Evolutionary conservation across 2,113 vertebrate genomes (phyloP).

Genomic region (Thunnus maccoyii): DNA sequence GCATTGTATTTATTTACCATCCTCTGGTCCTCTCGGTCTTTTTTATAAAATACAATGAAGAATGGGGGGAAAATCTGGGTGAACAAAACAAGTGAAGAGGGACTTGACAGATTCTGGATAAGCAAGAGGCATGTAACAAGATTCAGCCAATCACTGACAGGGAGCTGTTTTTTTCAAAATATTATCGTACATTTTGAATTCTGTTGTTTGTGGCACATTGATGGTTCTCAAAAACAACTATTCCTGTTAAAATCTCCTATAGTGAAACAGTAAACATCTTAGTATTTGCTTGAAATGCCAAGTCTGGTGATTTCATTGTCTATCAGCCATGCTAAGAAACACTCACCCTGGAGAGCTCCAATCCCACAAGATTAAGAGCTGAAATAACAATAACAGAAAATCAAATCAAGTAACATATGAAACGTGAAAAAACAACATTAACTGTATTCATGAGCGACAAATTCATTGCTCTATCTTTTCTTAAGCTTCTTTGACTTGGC

Average conservation of each 20-base stretch:
- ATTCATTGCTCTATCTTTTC: constrained; percentile 81
- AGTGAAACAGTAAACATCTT: constrained; percentile 67
- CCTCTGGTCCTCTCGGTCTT: neutral
- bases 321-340: constrained; percentile 47
- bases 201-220: constrained; percentile 35
- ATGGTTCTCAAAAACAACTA: constrained; percentile 49
- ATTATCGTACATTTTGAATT: constrained; percentile 42
- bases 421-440: constrained; percentile 81
- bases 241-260: constrained; percentile 27
- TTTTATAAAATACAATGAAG: constrained; percentile 17
- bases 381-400: constrained; percentile 84
- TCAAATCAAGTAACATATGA: constrained; percentile 84
- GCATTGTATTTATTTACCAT: constrained; percentile 1
- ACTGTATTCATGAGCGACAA: constrained; percentile 80
- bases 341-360: constrained; percentile 52
- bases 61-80: neutral
- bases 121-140: neutral
- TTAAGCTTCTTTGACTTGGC: constrained; percentile 84
- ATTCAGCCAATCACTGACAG: constrained; percentile 31
- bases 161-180: constrained; percentile 44
- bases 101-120: constrained; percentile 17
- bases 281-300: constrained; percentile 46
- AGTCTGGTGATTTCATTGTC: constrained; percentile 49
- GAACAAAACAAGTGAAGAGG: constrained; percentile 35
- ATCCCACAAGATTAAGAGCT: constrained; percentile 79